Conservation (phyloP, 2,113 vertebrate species). For the Eubucco bourcierii region DNA sequence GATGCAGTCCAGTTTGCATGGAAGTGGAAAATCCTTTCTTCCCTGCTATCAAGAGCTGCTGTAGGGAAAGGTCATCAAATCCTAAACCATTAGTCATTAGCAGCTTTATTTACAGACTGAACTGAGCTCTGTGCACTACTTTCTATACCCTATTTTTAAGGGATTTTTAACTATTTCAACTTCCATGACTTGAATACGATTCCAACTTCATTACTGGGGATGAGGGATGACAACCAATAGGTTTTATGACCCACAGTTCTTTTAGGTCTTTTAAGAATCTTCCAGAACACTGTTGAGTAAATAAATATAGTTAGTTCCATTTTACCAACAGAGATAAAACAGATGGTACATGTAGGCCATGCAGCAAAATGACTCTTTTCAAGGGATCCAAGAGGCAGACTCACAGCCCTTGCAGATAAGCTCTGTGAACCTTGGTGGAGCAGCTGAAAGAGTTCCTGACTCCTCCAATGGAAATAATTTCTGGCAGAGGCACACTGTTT, state of each 20-base stretch:
- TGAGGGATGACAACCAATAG: neutral
- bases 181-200: neutral
- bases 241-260: neutral
- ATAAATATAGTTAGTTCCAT: conserved; percentile 34
- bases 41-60: conserved; percentile 1
- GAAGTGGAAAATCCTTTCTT: conserved; percentile 35
- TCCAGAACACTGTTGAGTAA: neutral
- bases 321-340: conserved; percentile 26
- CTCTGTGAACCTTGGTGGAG: conserved; percentile 30
- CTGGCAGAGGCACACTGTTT: conserved; percentile 33
- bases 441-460: conserved; percentile 36
- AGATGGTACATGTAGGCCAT: conserved; percentile 56
- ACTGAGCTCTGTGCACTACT: neutral
- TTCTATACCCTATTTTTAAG: neutral
- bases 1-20: neutral
- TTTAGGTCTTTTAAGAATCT: neutral
- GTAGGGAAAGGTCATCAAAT: conserved; percentile 25
- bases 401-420: conserved; percentile 32
- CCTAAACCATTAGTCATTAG: neutral
- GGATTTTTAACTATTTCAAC: neutral
- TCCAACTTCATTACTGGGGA: neutral
- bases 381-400: conserved; percentile 34
- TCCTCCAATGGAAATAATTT: conserved; percentile 49
- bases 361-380: conserved; percentile 31
- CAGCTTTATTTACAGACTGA: neutral